phyloP scores from a whole-genome alignment of 30 jellyfish, hydroid and myxozoan species.

The Aurelia sp. region DNA sequence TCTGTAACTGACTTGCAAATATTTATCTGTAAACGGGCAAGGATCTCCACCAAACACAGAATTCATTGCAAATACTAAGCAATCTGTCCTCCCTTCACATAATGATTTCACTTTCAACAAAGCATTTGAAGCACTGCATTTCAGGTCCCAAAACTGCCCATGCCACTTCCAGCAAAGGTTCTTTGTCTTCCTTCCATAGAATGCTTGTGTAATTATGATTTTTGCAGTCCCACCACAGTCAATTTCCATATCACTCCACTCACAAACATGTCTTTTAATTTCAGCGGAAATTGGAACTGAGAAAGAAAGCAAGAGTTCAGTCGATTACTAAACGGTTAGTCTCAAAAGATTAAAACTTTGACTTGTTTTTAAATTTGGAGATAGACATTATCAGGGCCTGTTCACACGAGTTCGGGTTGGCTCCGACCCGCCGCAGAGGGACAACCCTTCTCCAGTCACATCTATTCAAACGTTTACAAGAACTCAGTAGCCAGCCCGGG shows the following conservation, averaged over 20 bases:
- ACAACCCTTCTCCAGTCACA: too few relatives aligned
- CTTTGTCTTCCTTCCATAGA: slow-evolving; percentile 12
- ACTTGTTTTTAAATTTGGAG: too few relatives aligned
- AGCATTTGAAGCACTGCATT: slow-evolving; percentile 2
- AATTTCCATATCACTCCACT: neutral
- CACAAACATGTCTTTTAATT: neutral
- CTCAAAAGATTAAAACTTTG: too few relatives aligned
- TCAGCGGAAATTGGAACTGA: slow-evolving; percentile 15
- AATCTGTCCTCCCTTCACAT: slow-evolving; percentile 22
- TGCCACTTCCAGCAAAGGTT: slow-evolving; percentile 10
- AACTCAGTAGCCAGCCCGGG: too few relatives aligned
- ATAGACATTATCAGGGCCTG: too few relatives aligned
- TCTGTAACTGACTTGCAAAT: slow-evolving; percentile 12
- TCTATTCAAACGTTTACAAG: too few relatives aligned
- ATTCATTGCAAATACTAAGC: slow-evolving; percentile 6
- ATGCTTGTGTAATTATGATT: neutral
- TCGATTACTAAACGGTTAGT: too few relatives aligned
- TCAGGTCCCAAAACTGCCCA: neutral
- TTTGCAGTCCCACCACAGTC: slow-evolving; percentile 11
- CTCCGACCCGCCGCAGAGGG: too few relatives aligned
- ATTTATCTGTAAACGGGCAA: slow-evolving; percentile 8
- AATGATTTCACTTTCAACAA: neutral
- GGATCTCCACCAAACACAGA: slow-evolving; percentile 42
- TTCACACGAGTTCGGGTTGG: too few relatives aligned
- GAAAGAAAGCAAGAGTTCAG: neutral